Percentiles rank a stretch among this genome's conserved stretches.
Conservation (phyloP, 2,888 invertebrate genomes). For the Smittia sp. region DNA sequence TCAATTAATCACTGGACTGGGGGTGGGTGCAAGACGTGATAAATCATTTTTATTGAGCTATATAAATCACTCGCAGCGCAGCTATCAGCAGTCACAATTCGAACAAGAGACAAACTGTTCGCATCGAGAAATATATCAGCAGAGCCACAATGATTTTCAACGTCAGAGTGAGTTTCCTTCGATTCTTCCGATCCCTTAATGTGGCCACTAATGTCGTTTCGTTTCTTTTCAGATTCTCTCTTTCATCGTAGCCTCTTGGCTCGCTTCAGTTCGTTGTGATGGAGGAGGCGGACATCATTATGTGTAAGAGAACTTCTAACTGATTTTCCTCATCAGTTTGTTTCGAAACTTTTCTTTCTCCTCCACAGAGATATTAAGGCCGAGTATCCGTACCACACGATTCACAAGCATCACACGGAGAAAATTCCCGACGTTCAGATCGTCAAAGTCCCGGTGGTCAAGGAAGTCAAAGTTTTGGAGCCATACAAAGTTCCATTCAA, state of each 20-base stretch:
- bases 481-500: background rate
- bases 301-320: background rate
- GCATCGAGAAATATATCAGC: background rate
- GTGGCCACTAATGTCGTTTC: background rate
- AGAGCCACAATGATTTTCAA: background rate
- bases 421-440: slow-evolving; percentile 1
- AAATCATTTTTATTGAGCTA: slow-evolving; percentile 12
- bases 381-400: background rate
- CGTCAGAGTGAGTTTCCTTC: background rate
- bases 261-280: background rate
- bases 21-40: slow-evolving; percentile 7
- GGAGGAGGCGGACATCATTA: slow-evolving; percentile 6
- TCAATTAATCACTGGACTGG: background rate
- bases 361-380: background rate
- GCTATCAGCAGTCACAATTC: background rate
- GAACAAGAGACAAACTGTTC: background rate
- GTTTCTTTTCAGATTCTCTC: background rate
- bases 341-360: background rate
- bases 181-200: background rate
- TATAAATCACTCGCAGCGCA: background rate
- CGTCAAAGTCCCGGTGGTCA: slow-evolving; percentile 10
- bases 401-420: slow-evolving; percentile 12
- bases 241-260: background rate
- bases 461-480: slow-evolving; percentile 13
- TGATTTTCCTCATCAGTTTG: background rate